phyloP scores from a whole-genome alignment of 2,888 invertebrate genomes.

The Spialia ferax region DNA sequence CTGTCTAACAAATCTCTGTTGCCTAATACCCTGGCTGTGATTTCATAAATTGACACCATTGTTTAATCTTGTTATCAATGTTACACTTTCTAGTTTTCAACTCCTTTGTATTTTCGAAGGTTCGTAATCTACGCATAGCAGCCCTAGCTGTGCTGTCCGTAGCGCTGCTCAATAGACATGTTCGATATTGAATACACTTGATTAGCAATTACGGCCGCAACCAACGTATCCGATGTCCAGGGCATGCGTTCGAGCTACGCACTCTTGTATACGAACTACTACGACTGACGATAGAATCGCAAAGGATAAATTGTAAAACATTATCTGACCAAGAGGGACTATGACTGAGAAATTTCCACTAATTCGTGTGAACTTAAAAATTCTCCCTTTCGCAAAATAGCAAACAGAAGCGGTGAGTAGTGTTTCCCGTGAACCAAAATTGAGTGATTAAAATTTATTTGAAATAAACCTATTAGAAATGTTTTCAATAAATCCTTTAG shows the following conservation, averaged over 20 bases:
- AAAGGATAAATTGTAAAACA: background rate
- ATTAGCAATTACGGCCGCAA: constrained; percentile 38
- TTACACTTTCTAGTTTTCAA: background rate
- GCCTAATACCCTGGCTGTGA: background rate
- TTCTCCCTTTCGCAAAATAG: no score
- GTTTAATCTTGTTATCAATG: background rate
- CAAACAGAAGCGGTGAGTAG: no score
- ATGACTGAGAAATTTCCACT: no score
- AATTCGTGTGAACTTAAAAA: no score
- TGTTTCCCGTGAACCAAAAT: no score
- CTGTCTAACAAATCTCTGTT: no score
- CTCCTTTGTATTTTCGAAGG: background rate
- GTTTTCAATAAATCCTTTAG: no score
- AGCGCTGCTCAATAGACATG: constrained; percentile 39
- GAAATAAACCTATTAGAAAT: no score
- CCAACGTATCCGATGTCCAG: constrained; percentile 32
- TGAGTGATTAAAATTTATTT: no score
- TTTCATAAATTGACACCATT: background rate
- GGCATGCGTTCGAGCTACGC: constrained; percentile 8
- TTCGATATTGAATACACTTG: constrained; percentile 41
- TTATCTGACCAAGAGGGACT: no score
- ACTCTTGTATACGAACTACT: background rate
- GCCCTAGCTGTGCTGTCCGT: constrained; percentile 21
- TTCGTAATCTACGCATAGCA: background rate
- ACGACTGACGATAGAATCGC: background rate